Conservation (phyloP, 2,113 vertebrate species). For the Lasiurus borealis region DNA sequence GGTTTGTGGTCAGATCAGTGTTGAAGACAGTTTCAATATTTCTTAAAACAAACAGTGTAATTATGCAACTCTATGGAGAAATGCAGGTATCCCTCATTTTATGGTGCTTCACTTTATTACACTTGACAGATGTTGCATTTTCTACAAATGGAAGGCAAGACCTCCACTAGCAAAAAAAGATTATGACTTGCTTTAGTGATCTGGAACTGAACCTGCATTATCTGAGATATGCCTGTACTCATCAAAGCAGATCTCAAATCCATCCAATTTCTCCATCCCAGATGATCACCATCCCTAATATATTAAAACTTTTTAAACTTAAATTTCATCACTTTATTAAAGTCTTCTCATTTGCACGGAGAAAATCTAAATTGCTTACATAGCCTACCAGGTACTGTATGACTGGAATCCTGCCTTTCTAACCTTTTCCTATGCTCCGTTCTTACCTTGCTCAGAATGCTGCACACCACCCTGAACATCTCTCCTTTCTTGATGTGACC, state of each 20-base stretch:
- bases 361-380: constrained; percentile 13
- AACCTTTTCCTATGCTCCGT: background rate
- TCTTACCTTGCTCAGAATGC: constrained; percentile 6
- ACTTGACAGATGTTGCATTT: background rate
- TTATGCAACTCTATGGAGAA: background rate
- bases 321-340: constrained; percentile 23
- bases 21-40: background rate
- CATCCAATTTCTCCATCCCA: background rate
- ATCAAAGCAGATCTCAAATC: background rate
- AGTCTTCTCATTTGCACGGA: background rate
- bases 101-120: background rate
- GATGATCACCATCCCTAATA: background rate
- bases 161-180: background rate
- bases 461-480: background rate
- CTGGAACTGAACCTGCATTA: background rate
- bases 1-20: background rate
- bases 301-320: constrained; percentile 40
- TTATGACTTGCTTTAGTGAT: background rate
- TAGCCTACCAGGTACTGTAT: background rate
- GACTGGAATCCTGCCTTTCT: background rate
- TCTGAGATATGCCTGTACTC: background rate
- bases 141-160: background rate
- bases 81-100: background rate
- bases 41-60: constrained; percentile 18
- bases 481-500: background rate